phyloP scores from a whole-genome alignment of 2,888 invertebrate genomes.

The Xestia xanthographa region DNA sequence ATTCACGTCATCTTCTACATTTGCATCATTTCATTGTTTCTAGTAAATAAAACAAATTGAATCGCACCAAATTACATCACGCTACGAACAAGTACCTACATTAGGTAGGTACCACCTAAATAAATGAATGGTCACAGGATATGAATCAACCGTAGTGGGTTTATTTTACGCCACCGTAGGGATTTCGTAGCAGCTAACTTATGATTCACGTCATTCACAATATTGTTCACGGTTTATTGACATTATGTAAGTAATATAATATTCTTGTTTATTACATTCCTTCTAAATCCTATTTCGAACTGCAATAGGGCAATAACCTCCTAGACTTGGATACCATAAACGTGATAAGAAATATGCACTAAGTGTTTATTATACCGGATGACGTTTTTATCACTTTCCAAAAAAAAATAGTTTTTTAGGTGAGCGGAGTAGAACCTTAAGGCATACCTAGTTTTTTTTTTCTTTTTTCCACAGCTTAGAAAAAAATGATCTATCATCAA shows the following conservation, averaged over 20 bases:
- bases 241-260: constrained; percentile 69
- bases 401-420: too few relatives aligned
- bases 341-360: constrained; percentile 5
- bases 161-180: constrained; percentile 79
- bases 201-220: constrained; percentile 69
- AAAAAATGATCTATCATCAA: too few relatives aligned
- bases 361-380: constrained; percentile 19
- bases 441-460: too few relatives aligned
- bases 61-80: constrained; percentile 20
- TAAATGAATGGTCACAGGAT: constrained; percentile 74
- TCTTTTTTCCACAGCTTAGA: too few relatives aligned
- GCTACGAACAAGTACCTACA: background rate
- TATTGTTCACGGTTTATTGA: constrained; percentile 70
- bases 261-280: constrained; percentile 65
- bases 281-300: constrained; percentile 60
- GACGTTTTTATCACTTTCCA: too few relatives aligned
- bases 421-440: too few relatives aligned
- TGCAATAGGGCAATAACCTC: constrained; percentile 65
- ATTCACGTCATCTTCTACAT: background rate
- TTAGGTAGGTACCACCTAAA: constrained; percentile 20
- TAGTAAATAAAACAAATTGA: background rate
- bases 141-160: constrained; percentile 77
- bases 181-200: constrained; percentile 68
- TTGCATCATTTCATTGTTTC: background rate
- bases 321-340: background rate